Conservation (phyloP, 2,113 vertebrate genomes). For the Amazona vittata region DNA sequence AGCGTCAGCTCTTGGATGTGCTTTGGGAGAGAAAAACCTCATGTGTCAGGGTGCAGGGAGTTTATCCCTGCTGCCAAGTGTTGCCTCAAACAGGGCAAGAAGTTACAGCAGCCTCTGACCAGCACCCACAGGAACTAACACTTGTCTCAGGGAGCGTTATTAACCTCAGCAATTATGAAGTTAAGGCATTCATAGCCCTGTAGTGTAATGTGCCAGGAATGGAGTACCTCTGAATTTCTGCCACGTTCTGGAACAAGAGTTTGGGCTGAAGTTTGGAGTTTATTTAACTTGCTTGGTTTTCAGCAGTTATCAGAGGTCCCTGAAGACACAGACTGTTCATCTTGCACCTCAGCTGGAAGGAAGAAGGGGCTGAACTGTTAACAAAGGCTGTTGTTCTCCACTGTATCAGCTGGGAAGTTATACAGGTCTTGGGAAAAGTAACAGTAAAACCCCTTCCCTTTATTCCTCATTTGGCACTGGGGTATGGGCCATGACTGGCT, state of each 20-base stretch:
- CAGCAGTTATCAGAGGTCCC: not conserved
- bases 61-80: not conserved
- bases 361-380: not conserved
- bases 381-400: not conserved
- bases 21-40: not conserved
- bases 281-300: not conserved
- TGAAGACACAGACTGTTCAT: not conserved
- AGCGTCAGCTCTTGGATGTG: fast-evolving
- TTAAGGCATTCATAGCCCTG: not conserved
- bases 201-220: not conserved
- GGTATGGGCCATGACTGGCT: not conserved
- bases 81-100: not conserved
- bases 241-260: not conserved
- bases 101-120: not conserved
- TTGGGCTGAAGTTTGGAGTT: not conserved
- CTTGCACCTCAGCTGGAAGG: not conserved
- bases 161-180: not conserved
- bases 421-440: not conserved
- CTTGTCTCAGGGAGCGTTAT: not conserved
- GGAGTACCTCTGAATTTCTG: not conserved
- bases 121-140: not conserved
- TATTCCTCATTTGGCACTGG: not conserved
- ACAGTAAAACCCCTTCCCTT: not conserved
- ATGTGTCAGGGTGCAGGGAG: not conserved
- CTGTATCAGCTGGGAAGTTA: not conserved